Conservation (phyloP, 2,888 invertebrate genomes). For the Ceriagrion tenellum region DNA sequence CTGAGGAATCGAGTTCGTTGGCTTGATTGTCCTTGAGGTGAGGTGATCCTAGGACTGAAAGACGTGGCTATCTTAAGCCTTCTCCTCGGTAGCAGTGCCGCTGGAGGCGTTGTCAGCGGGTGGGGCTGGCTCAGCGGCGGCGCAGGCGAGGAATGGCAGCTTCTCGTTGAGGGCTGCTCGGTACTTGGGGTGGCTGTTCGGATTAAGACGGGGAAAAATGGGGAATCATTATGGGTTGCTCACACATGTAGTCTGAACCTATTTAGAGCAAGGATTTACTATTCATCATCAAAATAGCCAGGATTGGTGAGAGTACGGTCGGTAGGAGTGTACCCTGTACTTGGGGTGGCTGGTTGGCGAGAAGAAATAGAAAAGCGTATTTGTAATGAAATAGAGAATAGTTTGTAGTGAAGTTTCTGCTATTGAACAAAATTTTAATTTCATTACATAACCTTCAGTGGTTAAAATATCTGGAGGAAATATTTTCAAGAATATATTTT, state of each 20-base stretch:
- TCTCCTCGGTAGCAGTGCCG: slow-evolving; percentile 80
- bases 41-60: background rate
- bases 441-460: too few species aligned
- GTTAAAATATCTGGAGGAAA: too few species aligned
- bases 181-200: slow-evolving; percentile 88
- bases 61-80: background rate
- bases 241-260: too few species aligned
- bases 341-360: slow-evolving; percentile 84
- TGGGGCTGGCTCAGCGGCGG: slow-evolving; percentile 76
- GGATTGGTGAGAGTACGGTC: too few species aligned
- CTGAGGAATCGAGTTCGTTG: background rate
- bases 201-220: background rate
- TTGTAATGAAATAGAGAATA: background rate
- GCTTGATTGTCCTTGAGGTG: background rate
- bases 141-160: slow-evolving; percentile 88
- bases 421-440: too few species aligned
- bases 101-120: slow-evolving; percentile 83
- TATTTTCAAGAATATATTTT: too few species aligned
- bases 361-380: background rate
- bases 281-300: too few species aligned
- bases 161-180: slow-evolving; percentile 87
- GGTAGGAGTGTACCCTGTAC: slow-evolving; percentile 81
- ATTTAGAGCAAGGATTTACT: too few species aligned
- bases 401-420: too few species aligned
- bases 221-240: too few species aligned